Evolutionary conservation across 2,113 vertebrate genomes (phyloP).

Genomic region (Chaetops frenatus): DNA sequence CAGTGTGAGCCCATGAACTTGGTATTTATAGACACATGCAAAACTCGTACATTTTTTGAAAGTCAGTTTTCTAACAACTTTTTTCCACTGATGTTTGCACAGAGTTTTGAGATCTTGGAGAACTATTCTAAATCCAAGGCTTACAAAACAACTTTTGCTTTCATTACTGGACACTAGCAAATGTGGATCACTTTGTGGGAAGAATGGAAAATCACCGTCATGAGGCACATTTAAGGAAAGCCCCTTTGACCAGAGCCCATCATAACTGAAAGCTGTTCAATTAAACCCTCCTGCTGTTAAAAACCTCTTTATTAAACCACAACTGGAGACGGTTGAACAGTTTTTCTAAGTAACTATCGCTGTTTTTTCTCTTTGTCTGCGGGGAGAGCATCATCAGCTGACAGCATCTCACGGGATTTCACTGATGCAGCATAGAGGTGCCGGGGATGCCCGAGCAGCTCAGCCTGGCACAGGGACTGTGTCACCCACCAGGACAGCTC

Average conservation of each 20-base stretch:
- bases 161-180: background rate
- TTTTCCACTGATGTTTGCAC: no score
- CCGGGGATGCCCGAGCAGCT: background rate
- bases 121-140: background rate
- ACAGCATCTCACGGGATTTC: accelerated
- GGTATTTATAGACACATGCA: background rate
- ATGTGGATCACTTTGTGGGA: accelerated
- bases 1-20: background rate
- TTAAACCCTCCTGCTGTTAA: background rate
- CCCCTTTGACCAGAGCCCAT: background rate
- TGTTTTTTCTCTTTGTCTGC: background rate
- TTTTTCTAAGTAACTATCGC: background rate
- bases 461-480: accelerated
- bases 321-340: background rate
- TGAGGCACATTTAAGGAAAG: no score
- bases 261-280: background rate
- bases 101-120: background rate
- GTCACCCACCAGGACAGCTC: background rate
- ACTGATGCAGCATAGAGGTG: accelerated
- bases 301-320: background rate
- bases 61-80: background rate
- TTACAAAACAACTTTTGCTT: background rate
- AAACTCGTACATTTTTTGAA: background rate
- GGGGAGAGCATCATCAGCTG: accelerated
- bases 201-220: accelerated